Percentiles rank a stretch among this genome's conserved stretches.
phyloP scores from a whole-genome alignment of 1,140 invertebrate species.

The Polypedilum vanderplanki region DNA sequence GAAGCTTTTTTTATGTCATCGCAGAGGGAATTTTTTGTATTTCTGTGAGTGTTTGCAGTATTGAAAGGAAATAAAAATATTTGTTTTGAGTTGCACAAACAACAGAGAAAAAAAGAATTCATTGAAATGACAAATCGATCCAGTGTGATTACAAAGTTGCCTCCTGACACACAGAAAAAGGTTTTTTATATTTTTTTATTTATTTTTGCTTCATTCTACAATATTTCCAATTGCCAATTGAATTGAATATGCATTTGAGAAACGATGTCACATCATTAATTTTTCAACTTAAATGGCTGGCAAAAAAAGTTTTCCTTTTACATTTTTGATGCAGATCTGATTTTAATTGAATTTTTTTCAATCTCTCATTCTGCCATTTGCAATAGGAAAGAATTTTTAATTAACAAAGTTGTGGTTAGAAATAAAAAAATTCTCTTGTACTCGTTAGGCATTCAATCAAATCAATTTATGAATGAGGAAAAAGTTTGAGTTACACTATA shows the following conservation, averaged over 20 bases:
- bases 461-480: too few relatives aligned
- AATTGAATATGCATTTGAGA: too few relatives aligned
- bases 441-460: not conserved
- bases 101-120: not conserved
- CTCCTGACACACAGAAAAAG: not conserved
- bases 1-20: not conserved
- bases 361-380: not conserved
- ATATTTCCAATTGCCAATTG: too few relatives aligned
- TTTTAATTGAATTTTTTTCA: not conserved
- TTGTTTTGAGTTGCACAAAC: not conserved
- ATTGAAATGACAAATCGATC: constrained; percentile 11
- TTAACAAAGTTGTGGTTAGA: constrained; percentile 3
- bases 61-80: not conserved
- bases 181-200: too few relatives aligned
- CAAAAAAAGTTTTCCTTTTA: too few relatives aligned
- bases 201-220: too few relatives aligned
- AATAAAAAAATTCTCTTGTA: not conserved
- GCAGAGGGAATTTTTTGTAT: too few relatives aligned
- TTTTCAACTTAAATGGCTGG: not conserved
- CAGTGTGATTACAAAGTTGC: not conserved
- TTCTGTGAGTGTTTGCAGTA: too few relatives aligned
- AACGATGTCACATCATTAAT: constrained; percentile 6
- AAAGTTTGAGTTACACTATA: too few relatives aligned
- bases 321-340: not conserved
- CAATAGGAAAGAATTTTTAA: not conserved